Conservation (phyloP, 1,140 invertebrate genomes). For the Helicoverpa zea region DNA sequence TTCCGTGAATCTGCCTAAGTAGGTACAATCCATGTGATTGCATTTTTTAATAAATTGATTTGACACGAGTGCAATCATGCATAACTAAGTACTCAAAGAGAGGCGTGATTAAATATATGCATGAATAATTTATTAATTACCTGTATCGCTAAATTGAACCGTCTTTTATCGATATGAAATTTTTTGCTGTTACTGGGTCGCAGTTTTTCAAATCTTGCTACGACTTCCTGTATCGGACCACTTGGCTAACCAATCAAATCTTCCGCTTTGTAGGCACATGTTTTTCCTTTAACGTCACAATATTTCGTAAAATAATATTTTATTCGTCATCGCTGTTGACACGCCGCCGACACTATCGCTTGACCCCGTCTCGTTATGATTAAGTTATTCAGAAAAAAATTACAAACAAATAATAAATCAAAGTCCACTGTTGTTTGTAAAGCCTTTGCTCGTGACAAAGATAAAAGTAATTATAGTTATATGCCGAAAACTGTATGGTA, state of each 20-base stretch:
- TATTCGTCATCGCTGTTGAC: not conserved
- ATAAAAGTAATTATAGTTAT: not conserved
- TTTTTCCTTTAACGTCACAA: too few relatives aligned
- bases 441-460: not conserved
- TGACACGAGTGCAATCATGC: not conserved
- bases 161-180: not conserved
- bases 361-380: not conserved
- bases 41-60: not conserved
- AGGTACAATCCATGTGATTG: not conserved
- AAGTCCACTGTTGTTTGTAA: not conserved
- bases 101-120: not conserved
- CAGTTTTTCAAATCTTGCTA: not conserved
- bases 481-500: not conserved
- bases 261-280: too few relatives aligned
- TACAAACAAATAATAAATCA: not conserved
- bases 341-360: not conserved
- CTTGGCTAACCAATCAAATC: too few relatives aligned
- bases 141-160: not conserved
- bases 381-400: not conserved
- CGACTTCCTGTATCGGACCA: too few relatives aligned
- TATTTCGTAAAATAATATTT: too few relatives aligned
- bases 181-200: not conserved
- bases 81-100: not conserved
- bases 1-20: too few relatives aligned
- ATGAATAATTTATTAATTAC: constrained; percentile 1